Evolutionary conservation across 2,113 vertebrate species (phyloP).

Genomic region (Mirza zaza): DNA sequence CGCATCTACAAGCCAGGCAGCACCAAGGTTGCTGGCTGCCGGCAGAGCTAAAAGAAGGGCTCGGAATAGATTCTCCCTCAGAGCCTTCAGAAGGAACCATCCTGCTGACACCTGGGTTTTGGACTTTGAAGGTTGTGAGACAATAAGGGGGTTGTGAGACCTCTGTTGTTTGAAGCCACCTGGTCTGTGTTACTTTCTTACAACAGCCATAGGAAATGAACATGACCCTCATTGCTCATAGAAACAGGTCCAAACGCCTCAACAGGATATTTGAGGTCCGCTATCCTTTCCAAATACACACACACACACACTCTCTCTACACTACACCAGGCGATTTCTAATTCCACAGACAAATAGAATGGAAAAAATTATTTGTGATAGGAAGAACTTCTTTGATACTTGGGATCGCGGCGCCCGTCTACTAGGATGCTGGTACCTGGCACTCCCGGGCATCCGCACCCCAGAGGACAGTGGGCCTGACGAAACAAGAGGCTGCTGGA

Average conservation of each 20-base stretch:
- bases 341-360: background rate
- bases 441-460: background rate
- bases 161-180: background rate
- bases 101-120: background rate
- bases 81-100: background rate
- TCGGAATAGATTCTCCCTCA: background rate
- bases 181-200: background rate
- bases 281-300: background rate
- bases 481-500: background rate
- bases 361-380: background rate
- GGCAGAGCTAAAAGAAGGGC: background rate
- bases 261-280: background rate
- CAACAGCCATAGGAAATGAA: background rate
- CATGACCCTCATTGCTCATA: background rate
- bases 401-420: background rate
- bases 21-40: rapidly evolving
- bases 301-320: background rate
- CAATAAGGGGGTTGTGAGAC: background rate
- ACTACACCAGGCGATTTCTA: background rate
- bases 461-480: background rate
- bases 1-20: background rate
- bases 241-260: background rate
- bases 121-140: background rate
- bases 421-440: background rate
- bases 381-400: background rate